Percentiles rank a stretch among this genome's conserved stretches.
These are phyloP conservation scores for Cyclargus thomasi DNA, from an alignment of 1,140 invertebrate genomes.

Conservation along the genomic window DNA sequence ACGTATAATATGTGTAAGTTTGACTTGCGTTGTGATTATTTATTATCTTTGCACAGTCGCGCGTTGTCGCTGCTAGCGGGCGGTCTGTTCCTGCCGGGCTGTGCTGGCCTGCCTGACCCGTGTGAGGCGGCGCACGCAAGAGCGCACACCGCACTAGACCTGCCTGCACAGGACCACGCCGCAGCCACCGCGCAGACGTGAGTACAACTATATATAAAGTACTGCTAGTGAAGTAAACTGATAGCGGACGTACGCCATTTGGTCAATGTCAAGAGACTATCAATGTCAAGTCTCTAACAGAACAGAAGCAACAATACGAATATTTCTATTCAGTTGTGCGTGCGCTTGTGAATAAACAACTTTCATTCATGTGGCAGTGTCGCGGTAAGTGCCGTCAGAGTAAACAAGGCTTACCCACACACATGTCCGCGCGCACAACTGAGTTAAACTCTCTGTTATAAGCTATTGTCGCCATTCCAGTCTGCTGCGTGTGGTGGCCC, in stretches of 20 bases:
- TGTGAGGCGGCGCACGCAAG: constrained; percentile 92
- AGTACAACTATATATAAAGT: constrained; percentile 30
- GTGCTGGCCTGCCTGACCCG: constrained; percentile 94
- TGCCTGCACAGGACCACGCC: constrained; percentile 96
- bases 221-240: too few species aligned
- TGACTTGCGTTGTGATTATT: background rate
- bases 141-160: constrained; percentile 92
- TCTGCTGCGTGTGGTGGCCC: constrained; percentile 89
- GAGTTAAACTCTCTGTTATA: too few species aligned
- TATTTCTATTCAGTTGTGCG: too few species aligned
- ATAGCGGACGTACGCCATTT: background rate
- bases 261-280: too few species aligned
- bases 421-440: too few species aligned
- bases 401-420: too few species aligned
- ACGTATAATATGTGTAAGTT: too few species aligned
- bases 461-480: constrained; percentile 26
- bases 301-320: too few species aligned
- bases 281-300: too few species aligned
- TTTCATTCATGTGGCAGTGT: too few species aligned
- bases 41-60: constrained; percentile 32
- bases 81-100: constrained; percentile 96
- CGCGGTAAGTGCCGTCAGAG: too few species aligned
- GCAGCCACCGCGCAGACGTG: constrained; percentile 90
- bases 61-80: constrained; percentile 88
- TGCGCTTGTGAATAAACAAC: too few species aligned